These are phyloP conservation scores for Crocallis elinguaria DNA, from an alignment of 2,888 invertebrate species.

Conservation along the genomic window DNA sequence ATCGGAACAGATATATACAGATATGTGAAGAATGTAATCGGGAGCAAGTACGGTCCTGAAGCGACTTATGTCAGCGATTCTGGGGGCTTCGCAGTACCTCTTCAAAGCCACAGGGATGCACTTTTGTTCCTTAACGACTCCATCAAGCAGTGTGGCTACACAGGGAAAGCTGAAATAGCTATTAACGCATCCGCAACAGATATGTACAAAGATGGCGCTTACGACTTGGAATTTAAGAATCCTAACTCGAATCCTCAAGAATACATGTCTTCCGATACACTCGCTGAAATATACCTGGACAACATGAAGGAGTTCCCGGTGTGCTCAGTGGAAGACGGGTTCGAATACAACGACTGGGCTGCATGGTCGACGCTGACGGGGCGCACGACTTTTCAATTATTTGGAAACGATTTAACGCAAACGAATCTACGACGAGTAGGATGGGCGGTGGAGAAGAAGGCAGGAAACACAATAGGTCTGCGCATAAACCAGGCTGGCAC, in stretches of 20 bases:
- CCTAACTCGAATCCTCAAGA: conserved; percentile 93
- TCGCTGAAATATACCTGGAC: conserved; percentile 93
- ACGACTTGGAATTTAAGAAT: conserved; percentile 99
- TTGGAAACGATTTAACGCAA: conserved; percentile 98
- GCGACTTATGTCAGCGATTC: conserved; percentile 97
- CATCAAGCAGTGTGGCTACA: conserved; percentile 96
- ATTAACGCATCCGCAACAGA: conserved; percentile 99
- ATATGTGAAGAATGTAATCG: conserved; percentile 95
- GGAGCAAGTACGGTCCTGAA: conserved; percentile 95
- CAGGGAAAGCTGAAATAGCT: conserved; percentile 95
- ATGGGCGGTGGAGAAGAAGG: conserved; percentile 96
- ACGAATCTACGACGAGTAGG: conserved; percentile 94
- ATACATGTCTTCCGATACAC: conserved; percentile 92
- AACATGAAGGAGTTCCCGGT: conserved; percentile 96
- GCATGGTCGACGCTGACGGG: conserved; percentile 93
- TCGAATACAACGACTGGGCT: conserved; percentile 98
- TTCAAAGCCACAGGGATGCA: conserved; percentile 96
- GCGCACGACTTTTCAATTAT: conserved; percentile 90
- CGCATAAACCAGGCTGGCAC: conserved; percentile 99
- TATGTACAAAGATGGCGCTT: conserved; percentile 84
- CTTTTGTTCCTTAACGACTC: conserved; percentile 92
- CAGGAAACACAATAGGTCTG: conserved; percentile 96
- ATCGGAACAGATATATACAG: conserved; percentile 98
- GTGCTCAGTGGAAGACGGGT: conserved; percentile 98
- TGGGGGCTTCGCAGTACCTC: conserved; percentile 99